Base-by-base conservation (phyloP, 1,140 invertebrate species). In the Anastatus disparis region DNA sequence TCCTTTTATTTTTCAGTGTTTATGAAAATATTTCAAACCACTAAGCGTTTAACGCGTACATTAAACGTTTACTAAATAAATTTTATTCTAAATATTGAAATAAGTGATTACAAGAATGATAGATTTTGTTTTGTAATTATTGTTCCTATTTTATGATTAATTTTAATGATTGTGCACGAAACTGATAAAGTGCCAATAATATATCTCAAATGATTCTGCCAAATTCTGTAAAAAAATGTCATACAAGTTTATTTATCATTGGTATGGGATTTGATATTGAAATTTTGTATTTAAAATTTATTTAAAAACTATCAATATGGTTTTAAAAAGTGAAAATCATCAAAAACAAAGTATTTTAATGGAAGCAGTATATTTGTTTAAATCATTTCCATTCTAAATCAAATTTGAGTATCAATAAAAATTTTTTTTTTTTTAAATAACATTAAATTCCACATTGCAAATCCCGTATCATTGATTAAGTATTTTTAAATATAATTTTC, bases 61-160 rank as follows among this genome's bases (percentile, higher is more conserved):
- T 50, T 50, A 26, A 26, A 42, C 1, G 15, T 63, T 35, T n/a
- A 24, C 24, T 20, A 22, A 50, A 15, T 22, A 38, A 3, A 2
- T 50, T 63, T 63, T 35, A 50, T 50, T 50, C 27, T 12, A 63
- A 27, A 63, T 50, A n/a, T n/a, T n/a, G n/a, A n/a, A n/a, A n/a
- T n/a, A n/a, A n/a, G 12, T 56, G 29, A 22, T 38, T 20, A 22
- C 24, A n/a, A n/a, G n/a, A n/a, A n/a, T n/a, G n/a, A n/a, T n/a
- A n/a, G n/a, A n/a, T n/a, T n/a, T n/a, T n/a, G n/a, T n/a, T n/a
- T n/a, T n/a, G n/a, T n/a, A n/a, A n/a, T n/a, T 35, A 50, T 50
- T 38, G 8, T 26, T 64, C 17, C 29, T 64, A 64, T 38, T 40
- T 3, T 13, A 40, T n/a, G 15, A 50, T 8, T 9, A 31, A 9